Evolutionary conservation across 2,113 vertebrate species (phyloP).

Genomic region (cat (Felis catus)): F.catus_Fca126_mat1.0 CM031428.1:24757001-24757500

Average conservation of each 20-base stretch:
- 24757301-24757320: neutral
- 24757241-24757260: neutral
- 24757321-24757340: neutral
- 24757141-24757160: neutral
- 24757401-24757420: neutral
- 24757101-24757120: neutral
- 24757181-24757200: neutral
- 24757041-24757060: neutral
- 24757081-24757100: neutral
- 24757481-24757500: neutral
- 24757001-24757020: neutral
- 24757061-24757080: neutral
- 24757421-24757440: neutral
- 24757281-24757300: neutral
- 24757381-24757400: neutral
- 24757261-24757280: neutral
- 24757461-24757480: neutral
- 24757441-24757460: neutral
- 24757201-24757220: neutral
- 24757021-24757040: neutral
- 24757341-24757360: neutral
- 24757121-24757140: neutral
- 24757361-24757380: neutral
- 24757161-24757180: neutral
- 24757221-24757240: neutral